These are phyloP conservation scores for Pangasianodon hypophthalmus DNA, from an alignment of 2,113 vertebrate species.

Conservation along the genomic window DNA sequence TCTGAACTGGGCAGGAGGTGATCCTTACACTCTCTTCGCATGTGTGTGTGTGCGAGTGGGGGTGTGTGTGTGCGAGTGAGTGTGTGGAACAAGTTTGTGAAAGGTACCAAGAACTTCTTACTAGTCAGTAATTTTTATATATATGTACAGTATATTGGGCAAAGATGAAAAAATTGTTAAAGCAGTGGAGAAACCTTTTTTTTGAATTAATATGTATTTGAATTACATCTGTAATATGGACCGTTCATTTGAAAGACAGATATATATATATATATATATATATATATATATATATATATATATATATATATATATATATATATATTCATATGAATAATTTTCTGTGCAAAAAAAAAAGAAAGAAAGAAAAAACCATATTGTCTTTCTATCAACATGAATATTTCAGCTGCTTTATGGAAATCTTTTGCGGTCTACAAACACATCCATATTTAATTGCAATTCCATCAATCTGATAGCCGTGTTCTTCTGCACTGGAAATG, in stretches of 20 bases:
- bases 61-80: slow-evolving; percentile 47
- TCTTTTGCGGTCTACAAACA: not conserved
- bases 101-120: slow-evolving; percentile 12
- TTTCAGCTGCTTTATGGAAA: slow-evolving; percentile 19
- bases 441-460: slow-evolving; percentile 21
- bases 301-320: not conserved
- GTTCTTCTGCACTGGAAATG: not conserved
- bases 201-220: not conserved
- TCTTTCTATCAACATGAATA: not conserved
- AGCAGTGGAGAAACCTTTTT: not conserved
- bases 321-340: not conserved
- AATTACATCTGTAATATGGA: not conserved
- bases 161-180: not conserved
- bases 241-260: not conserved
- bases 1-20: slow-evolving; percentile 93
- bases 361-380: not conserved
- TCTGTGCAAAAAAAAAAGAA: not conserved
- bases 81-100: slow-evolving; percentile 31
- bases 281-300: not conserved
- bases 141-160: too few relatives aligned
- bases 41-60: slow-evolving; percentile 53
- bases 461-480: not conserved
- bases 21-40: slow-evolving; percentile 75
- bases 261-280: not conserved
- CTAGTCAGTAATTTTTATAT: not conserved